Percentiles rank a stretch among this genome's conserved stretches.
Conservation (phyloP, 2,113 vertebrate genomes). For the Grantiella picta region DNA sequence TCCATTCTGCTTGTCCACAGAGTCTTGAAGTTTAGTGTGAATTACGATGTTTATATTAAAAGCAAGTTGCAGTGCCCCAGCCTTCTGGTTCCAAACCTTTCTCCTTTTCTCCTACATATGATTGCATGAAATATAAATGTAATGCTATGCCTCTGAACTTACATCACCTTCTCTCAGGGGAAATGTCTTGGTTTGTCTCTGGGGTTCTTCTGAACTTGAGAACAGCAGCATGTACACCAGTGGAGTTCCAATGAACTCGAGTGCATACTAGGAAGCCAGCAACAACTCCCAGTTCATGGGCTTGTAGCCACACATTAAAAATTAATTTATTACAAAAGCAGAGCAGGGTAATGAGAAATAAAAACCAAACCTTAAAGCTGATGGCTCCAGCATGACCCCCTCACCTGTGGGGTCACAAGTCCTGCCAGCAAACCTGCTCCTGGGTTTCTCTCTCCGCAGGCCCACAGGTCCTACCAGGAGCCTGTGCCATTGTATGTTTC, state of each 20-base stretch:
- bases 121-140: not conserved
- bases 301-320: not conserved
- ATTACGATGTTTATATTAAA: not conserved
- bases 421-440: not conserved
- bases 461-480: not conserved
- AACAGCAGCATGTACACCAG: not conserved
- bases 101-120: not conserved
- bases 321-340: not conserved
- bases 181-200: not conserved
- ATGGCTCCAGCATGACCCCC: not conserved
- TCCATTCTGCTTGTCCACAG: not conserved
- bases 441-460: not conserved
- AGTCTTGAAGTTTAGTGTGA: not conserved
- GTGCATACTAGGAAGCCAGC: not conserved
- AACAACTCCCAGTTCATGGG: not conserved
- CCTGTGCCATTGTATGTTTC: not conserved
- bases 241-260: not conserved
- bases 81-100: not conserved
- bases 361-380: not conserved
- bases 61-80: not conserved
- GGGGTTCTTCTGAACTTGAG: not conserved
- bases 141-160: not conserved
- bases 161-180: not conserved
- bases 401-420: not conserved
- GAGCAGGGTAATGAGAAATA: not conserved